Percentiles rank a stretch among this genome's conserved stretches.
phyloP scores from a whole-genome alignment of 2,888 invertebrate genomes.

The Drosophila multiciliata region DNA sequence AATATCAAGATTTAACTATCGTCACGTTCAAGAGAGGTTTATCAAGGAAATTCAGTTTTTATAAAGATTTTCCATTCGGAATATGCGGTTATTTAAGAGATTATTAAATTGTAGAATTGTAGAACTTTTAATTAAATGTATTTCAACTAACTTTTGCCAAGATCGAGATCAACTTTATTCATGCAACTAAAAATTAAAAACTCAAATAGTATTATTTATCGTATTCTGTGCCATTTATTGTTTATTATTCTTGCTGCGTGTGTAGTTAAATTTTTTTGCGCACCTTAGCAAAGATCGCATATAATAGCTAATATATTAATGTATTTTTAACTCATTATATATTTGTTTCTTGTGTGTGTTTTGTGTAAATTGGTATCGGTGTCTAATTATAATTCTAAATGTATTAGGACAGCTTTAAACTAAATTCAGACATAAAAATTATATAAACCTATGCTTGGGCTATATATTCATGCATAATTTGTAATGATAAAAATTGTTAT shows the following conservation, averaged over 20 bases:
- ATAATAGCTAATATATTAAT: conserved; percentile 63
- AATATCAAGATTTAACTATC: background rate
- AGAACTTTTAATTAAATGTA: background rate
- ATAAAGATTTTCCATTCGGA: background rate
- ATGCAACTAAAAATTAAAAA: background rate
- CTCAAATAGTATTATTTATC: conserved; percentile 32
- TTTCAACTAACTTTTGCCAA: background rate
- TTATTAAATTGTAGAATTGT: background rate
- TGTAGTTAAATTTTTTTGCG: conserved; percentile 54
- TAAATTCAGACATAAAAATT: conserved; percentile 51
- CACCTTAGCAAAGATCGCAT: conserved; percentile 42
- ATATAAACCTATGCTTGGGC: conserved; percentile 52
- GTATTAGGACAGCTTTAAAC: conserved; percentile 68
- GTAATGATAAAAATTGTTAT: conserved; percentile 37
- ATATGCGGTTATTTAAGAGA: background rate
- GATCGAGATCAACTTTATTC: background rate
- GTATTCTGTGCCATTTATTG: conserved; percentile 75
- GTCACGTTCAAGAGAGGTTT: background rate
- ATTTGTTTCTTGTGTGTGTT: conserved; percentile 10
- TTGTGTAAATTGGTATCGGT: conserved; percentile 36
- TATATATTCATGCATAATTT: conserved; percentile 45
- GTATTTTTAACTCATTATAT: conserved; percentile 55
- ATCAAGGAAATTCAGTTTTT: background rate
- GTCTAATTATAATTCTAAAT: conserved; percentile 66
- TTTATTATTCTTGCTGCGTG: conserved; percentile 68